These are phyloP conservation scores for Macaria liturata DNA, from an alignment of 2,888 invertebrate species.

Conservation along the genomic window DNA sequence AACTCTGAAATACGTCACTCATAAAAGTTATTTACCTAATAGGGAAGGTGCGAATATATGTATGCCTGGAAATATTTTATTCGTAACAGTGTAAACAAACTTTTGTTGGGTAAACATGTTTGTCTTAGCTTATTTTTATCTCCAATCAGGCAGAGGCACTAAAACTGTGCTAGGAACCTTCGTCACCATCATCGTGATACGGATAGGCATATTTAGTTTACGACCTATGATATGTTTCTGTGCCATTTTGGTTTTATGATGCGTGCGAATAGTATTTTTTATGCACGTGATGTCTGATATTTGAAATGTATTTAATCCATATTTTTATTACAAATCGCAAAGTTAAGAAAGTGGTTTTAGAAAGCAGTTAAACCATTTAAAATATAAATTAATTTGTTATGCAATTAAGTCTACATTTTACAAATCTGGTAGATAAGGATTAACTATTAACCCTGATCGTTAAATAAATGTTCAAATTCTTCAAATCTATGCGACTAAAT, in stretches of 20 bases:
- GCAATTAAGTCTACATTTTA: no score
- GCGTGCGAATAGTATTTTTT: neutral
- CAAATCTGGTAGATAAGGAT: no score
- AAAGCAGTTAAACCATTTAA: no score
- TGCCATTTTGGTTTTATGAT: constrained; percentile 29
- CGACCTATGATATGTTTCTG: constrained; percentile 21
- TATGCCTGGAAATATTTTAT: constrained; percentile 32
- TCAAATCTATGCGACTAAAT: no score
- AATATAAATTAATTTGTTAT: no score
- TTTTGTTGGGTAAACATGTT: constrained; percentile 47
- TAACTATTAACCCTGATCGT: no score
- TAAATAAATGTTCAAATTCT: no score
- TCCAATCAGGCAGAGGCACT: constrained; percentile 37
- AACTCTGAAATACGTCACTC: neutral
- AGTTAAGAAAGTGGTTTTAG: no score
- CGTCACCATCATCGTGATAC: constrained; percentile 30
- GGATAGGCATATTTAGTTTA: constrained; percentile 32
- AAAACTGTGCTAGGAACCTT: constrained; percentile 35
- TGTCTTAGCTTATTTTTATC: constrained; percentile 44
- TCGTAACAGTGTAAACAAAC: constrained; percentile 32
- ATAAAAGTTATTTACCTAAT: constrained; percentile 5
- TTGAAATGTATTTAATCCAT: no score
- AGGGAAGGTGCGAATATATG: constrained; percentile 23
- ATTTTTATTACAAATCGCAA: no score
- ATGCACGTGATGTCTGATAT: no score